These are phyloP conservation scores for Octodonta nipae DNA, from an alignment of 2,888 invertebrate species.

Conservation along the genomic window DNA sequence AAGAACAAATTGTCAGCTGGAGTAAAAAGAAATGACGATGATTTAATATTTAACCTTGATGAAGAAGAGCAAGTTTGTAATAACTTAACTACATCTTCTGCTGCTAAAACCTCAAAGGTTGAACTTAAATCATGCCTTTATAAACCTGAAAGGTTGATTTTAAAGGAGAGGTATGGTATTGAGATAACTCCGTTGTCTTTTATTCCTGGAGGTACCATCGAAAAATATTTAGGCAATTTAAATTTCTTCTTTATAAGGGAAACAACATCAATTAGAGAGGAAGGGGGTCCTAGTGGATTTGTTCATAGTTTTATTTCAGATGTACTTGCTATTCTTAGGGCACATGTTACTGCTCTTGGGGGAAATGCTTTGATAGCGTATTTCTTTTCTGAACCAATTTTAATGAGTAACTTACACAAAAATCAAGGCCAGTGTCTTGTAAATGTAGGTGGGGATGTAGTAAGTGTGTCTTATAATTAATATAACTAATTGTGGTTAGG, in stretches of 20 bases:
- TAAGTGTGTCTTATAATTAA: slow-evolving; percentile 60
- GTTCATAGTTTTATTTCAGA: slow-evolving; percentile 88
- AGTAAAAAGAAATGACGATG: slow-evolving; percentile 46
- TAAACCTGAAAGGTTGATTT: slow-evolving; percentile 35
- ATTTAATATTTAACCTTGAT: slow-evolving; percentile 73
- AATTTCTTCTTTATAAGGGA: slow-evolving; percentile 93
- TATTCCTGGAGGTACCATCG: slow-evolving; percentile 63
- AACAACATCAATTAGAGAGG: slow-evolving; percentile 80
- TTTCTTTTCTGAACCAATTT: slow-evolving; percentile 80
- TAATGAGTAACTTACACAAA: slow-evolving; percentile 87
- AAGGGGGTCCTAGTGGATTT: slow-evolving; percentile 86
- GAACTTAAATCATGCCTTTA: slow-evolving; percentile 13
- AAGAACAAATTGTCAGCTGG: slow-evolving; percentile 36
- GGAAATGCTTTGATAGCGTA: slow-evolving; percentile 93
- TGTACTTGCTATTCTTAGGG: slow-evolving; percentile 81
- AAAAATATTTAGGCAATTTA: slow-evolving; percentile 75
- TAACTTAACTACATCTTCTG: slow-evolving; percentile 14
- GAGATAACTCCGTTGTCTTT: slow-evolving; percentile 71
- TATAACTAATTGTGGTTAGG: too few species aligned
- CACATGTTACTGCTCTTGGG: slow-evolving; percentile 83
- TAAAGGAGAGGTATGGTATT: slow-evolving; percentile 45
- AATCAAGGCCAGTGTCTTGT: slow-evolving; percentile 96
- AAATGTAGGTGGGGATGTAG: slow-evolving; percentile 90
- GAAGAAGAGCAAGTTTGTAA: slow-evolving; percentile 49
- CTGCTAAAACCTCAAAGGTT: slow-evolving; percentile 35